Evolutionary conservation across 2,888 invertebrate genomes (phyloP).

Genomic region (Hemicrepidius hirtus): DNA sequence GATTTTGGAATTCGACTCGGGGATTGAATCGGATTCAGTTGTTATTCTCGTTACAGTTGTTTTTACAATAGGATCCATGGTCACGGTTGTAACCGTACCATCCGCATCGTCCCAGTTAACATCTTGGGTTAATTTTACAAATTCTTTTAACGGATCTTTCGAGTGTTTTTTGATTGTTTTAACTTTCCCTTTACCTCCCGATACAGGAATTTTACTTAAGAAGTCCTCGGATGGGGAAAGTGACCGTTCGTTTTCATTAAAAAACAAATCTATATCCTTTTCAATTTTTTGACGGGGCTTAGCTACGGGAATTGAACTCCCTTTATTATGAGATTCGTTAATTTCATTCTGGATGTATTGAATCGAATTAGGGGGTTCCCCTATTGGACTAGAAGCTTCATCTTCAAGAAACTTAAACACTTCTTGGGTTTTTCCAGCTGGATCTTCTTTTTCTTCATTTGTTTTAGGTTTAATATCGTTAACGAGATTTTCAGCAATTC

Average conservation of each 20-base stretch:
- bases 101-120: slow-evolving; percentile 70
- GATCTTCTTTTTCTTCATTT: slow-evolving; percentile 1
- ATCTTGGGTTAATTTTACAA: slow-evolving; percentile 69
- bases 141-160: slow-evolving; percentile 71
- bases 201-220: slow-evolving; percentile 69
- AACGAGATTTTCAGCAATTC: slow-evolving; percentile 67
- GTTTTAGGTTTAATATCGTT: slow-evolving; percentile 62
- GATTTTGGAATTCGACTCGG: slow-evolving; percentile 59
- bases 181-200: slow-evolving; percentile 70
- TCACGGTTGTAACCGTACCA: slow-evolving; percentile 38
- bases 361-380: slow-evolving; percentile 20
- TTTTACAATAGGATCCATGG: slow-evolving; percentile 65
- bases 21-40: slow-evolving; percentile 54
- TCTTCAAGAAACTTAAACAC: slow-evolving; percentile 70
- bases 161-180: slow-evolving; percentile 74
- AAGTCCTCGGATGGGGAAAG: slow-evolving; percentile 65
- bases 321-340: slow-evolving; percentile 21
- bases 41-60: slow-evolving; percentile 68
- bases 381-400: slow-evolving; percentile 64
- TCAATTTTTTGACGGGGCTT: slow-evolving; percentile 64
- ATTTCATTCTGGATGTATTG: slow-evolving; percentile 41
- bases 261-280: slow-evolving; percentile 61
- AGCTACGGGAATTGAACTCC: slow-evolving; percentile 66
- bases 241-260: slow-evolving; percentile 57
- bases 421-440: slow-evolving; percentile 64